phyloP scores from a whole-genome alignment of 2,113 vertebrate species.

The Falco punctatus region DNA sequence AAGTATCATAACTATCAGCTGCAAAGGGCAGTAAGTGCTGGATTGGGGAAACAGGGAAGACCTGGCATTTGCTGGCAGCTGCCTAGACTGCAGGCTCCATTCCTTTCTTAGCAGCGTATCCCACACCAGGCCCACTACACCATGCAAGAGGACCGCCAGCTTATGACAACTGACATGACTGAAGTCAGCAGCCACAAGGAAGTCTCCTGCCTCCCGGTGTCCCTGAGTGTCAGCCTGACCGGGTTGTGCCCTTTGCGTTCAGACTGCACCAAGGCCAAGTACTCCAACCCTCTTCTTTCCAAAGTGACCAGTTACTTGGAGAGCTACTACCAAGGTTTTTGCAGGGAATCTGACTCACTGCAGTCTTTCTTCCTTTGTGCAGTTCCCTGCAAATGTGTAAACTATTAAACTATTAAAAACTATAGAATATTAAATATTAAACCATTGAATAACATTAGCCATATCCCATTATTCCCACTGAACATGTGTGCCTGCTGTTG shows the following conservation, averaged over 20 bases:
- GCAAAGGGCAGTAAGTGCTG: not conserved
- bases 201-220: not conserved
- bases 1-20: not conserved
- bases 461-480: not conserved
- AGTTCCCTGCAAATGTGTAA: not conserved
- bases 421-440: not conserved
- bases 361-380: not conserved
- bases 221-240: not conserved
- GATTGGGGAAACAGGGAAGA: not conserved
- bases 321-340: not conserved
- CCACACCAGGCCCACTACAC: not conserved
- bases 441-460: not conserved
- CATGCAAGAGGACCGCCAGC: not conserved
- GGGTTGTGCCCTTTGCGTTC: not conserved
- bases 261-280: not conserved
- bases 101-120: not conserved
- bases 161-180: not conserved
- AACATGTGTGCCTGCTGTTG: not conserved
- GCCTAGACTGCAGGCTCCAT: rapidly evolving
- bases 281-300: not conserved
- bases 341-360: not conserved
- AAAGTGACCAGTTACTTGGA: not conserved
- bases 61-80: not conserved
- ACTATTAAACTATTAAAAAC: not conserved
- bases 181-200: not conserved